Evolutionary conservation across 2,113 vertebrate genomes (phyloP), one percentile per base, ranked within the genome.

Genomic region (Cynopterus brachyotis): DNA sequence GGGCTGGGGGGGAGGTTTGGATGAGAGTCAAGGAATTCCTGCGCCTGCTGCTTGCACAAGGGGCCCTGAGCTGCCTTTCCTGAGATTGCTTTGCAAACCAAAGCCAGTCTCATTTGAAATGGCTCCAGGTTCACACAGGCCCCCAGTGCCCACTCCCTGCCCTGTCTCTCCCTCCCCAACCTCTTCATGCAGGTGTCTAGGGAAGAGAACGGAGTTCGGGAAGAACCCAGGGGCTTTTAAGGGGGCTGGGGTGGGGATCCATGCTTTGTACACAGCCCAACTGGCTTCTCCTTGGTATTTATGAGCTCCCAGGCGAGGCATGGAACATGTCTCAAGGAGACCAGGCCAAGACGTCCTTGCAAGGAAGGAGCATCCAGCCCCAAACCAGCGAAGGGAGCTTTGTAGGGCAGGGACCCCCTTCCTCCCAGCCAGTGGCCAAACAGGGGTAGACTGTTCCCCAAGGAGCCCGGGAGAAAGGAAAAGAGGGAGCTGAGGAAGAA

Each of bases 21-120:
- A 97, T 95, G 66, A 66, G 75, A 97, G 96, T 97, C 98, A 97
- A 97, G 97, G 97, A 97, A 98, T 98, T 97, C 97, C 97, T 97
- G 91, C 96, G 96, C 91, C 95, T 97, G 93, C 97, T 97, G 96
- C 91, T 91, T 96, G 95, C 93, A 95, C 72, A 69, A 96, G 95
- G 90, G 90, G 94, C 97, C 95, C 96, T 88, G 91, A 95, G 91
- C 96, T 30, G 88, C 95, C 92, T 96, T 97, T 94, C 93, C 87
- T 90, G 88, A 88, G 91, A 92, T 86, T 91, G 96, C 97, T 95
- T 95, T 96, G 95, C 95, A 97, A 92, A 96, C 73, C 17, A 3
- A 97, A 78, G 93, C 94, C 88, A 89, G 86, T 96, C 95, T 96
- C 59, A n/a, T 57, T 92, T 93, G 96, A 97, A 93, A 57, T 47